Evolutionary conservation across 2,888 invertebrate species (phyloP).

Genomic region (Drosophila formosana): DNA sequence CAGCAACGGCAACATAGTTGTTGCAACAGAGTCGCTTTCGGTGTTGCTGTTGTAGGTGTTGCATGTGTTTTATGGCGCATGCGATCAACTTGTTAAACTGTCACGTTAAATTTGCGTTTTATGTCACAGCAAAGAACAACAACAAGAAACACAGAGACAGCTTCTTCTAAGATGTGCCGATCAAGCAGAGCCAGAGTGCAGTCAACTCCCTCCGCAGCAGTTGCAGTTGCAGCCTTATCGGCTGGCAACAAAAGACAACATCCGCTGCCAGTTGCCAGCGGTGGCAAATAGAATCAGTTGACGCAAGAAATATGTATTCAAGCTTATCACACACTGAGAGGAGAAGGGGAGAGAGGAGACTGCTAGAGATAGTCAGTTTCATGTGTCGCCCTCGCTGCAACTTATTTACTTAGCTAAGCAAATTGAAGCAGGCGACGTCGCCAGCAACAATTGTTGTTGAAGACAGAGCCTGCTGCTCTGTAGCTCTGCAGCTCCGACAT

Average conservation of each 20-base stretch:
- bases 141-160: slow-evolving; percentile 30
- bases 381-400: slow-evolving; percentile 11
- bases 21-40: slow-evolving; percentile 21
- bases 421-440: slow-evolving; percentile 53
- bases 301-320: slow-evolving; percentile 11
- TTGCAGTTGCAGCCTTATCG: slow-evolving; percentile 56
- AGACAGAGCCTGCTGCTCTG: slow-evolving; percentile 2
- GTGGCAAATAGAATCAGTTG: slow-evolving; percentile 41
- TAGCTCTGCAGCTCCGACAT: background rate
- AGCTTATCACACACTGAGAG: slow-evolving; percentile 18
- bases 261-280: slow-evolving; percentile 53
- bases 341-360: background rate
- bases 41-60: slow-evolving; percentile 72
- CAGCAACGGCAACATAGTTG: slow-evolving; percentile 44
- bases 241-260: slow-evolving; percentile 61
- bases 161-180: slow-evolving; percentile 65
- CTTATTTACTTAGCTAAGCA: slow-evolving; percentile 69
- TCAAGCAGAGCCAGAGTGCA: slow-evolving; percentile 65
- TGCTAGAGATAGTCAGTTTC: slow-evolving; percentile 8
- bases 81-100: slow-evolving; percentile 79
- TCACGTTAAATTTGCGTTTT: slow-evolving; percentile 82
- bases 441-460: slow-evolving; percentile 18
- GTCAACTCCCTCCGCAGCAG: slow-evolving; percentile 57
- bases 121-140: slow-evolving; percentile 53
- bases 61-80: slow-evolving; percentile 81